Evolutionary conservation across 2,113 vertebrate species (phyloP), one percentile per base, ranked within the genome.

Genomic region (Nesoenas mayeri): DNA sequence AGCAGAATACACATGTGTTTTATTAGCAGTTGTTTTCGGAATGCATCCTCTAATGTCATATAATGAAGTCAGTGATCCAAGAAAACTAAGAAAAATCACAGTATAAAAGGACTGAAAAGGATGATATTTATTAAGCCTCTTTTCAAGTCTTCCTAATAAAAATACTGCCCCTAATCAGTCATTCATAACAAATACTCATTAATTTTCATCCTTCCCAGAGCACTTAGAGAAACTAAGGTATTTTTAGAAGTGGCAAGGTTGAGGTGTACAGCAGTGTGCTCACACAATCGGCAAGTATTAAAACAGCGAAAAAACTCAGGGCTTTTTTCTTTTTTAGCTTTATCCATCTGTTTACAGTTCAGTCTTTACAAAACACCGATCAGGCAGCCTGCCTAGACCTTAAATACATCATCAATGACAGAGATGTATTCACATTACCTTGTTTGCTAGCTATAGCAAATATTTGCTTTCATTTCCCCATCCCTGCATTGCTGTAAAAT

Each of bases 161-260:
- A 91, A 60, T 38, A 89, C 29, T 15, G 2, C 38, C 25, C 29
- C 29, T 88, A 71, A 79, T 82, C 92, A 91, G 83, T 94, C 70
- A 89, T 65, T 95, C 53, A 60, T 74, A 83, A 92, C 94, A 95
- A 87, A 93, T 74, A 61, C 61, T 95, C 85, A 81, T 93, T 96
- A 96, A 79, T 42, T 91, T 91, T 85, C 47, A 85, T 56, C 32
- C 72, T 54, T 58, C 50, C 79, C 57, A 31, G 67, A 67, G 17
- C 34, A 38, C 62, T 72, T 47, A 4, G 62, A 29, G 69, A 18
- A 47, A 67, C 11, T 11, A 34, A 1, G 19, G 61, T 29, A 42
- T 72, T 92, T 89, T 72, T 51, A 72, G 90, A 79, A 54, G 57
- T 60, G 64, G 15, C 14, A 40, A 91, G n/a, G 56, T 8, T 42